These are phyloP conservation scores for Psix sp. DNA, from an alignment of 1,140 invertebrate species.

Conservation along the genomic window DNA sequence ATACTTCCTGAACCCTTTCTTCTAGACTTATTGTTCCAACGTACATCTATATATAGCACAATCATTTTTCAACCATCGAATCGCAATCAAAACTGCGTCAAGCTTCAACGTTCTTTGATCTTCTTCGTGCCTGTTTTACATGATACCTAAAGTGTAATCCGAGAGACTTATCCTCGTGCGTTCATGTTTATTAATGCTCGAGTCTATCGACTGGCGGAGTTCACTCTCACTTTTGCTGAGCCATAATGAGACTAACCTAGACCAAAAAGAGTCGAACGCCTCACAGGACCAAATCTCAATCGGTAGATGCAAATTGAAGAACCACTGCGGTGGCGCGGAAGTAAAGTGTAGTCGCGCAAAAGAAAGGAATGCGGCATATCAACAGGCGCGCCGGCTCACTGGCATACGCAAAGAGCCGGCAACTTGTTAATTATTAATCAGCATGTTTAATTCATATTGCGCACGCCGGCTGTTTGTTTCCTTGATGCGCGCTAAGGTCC, in stretches of 20 bases:
- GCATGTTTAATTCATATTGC: conserved; percentile 76
- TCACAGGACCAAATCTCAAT: conserved; percentile 19
- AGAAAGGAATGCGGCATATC: conserved; percentile 29
- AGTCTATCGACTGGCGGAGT: conserved; percentile 65
- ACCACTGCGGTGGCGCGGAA: conserved; percentile 13
- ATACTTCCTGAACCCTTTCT: conserved; percentile 57
- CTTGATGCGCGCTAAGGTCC: conserved; percentile 71
- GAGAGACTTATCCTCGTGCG: conserved; percentile 40
- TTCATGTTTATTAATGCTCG: conserved; percentile 72
- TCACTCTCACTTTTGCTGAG: conserved; percentile 67
- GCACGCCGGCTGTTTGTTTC: conserved; percentile 73
- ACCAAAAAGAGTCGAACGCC: conserved; percentile 44
- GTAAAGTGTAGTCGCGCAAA: conserved; percentile 22
- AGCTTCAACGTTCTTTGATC: conserved; percentile 30
- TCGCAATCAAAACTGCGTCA: conserved; percentile 10
- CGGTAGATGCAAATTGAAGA: conserved; percentile 23
- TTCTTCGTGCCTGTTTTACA: conserved; percentile 27
- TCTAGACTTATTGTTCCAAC: conserved; percentile 28
- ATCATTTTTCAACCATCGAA: conserved; percentile 32
- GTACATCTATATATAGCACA: conserved; percentile 8
- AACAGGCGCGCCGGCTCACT: conserved; percentile 45
- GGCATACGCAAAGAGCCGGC: conserved; percentile 60
- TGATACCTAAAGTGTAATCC: conserved; percentile 25
- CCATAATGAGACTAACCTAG: conserved; percentile 72
- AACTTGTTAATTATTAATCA: conserved; percentile 76